Percentiles rank a stretch among this genome's conserved stretches.
phyloP scores from a whole-genome alignment of 2,888 invertebrate species.

The Augiades crinisus region DNA sequence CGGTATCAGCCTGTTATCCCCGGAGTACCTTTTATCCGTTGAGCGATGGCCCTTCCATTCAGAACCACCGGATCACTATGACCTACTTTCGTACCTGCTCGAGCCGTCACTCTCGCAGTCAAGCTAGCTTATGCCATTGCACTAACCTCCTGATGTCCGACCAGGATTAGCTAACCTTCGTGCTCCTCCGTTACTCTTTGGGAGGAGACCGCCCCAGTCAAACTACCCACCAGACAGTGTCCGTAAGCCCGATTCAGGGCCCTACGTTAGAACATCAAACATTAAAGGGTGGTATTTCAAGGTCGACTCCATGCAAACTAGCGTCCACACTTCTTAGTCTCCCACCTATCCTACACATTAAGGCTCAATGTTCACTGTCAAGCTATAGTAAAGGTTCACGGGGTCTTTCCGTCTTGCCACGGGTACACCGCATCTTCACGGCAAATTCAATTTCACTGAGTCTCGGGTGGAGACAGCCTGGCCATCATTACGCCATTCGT shows the following conservation, averaged over 20 bases:
- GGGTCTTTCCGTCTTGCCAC: constrained; percentile 34
- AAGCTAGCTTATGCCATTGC: constrained; percentile 31
- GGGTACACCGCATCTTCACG: constrained; percentile 33
- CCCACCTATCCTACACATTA: constrained; percentile 32
- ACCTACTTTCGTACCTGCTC: constrained; percentile 33
- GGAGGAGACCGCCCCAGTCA: constrained; percentile 36
- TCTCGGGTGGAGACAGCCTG: constrained; percentile 29
- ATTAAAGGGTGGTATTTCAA: constrained; percentile 33
- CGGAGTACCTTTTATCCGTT: constrained; percentile 37
- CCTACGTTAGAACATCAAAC: too few relatives aligned
- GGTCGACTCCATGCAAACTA: constrained; percentile 23
- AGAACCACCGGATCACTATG: constrained; percentile 34
- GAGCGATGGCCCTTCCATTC: constrained; percentile 35
- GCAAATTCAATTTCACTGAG: constrained; percentile 33
- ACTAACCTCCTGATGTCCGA: constrained; percentile 26
- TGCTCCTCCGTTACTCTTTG: constrained; percentile 34
- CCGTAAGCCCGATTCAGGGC: too few relatives aligned
- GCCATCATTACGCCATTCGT: constrained; percentile 38
- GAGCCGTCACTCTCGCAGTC: constrained; percentile 31
- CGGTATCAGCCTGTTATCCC: constrained; percentile 37
- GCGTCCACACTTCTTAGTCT: constrained; percentile 19
- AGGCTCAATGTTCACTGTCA: constrained; percentile 26
- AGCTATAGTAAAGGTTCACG: constrained; percentile 35
- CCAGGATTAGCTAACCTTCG: constrained; percentile 26
- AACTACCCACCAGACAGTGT: constrained; percentile 34